Evolutionary conservation across 2,888 invertebrate genomes (phyloP), one percentile per base, ranked within the genome.

Genomic region (Spisula subtruncata): DNA sequence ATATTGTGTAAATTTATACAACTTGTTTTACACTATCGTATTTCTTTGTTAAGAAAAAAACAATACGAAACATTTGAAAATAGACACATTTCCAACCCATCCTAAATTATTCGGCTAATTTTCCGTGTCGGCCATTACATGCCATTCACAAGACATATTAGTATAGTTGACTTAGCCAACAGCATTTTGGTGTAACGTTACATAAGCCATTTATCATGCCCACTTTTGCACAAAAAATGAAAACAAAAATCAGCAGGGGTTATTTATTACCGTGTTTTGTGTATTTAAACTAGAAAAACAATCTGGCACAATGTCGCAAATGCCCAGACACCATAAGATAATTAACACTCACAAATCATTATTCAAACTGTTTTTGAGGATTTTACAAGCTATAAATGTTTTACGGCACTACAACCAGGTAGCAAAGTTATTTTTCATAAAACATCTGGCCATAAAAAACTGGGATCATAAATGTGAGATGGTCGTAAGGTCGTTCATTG

Each of bases 141-240:
- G 75, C 35, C 75, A 75, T 32, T 66, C 16, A 32, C 25, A 75
- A 35, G 75, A 75, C 16, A 75, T 32, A 75, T 75, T 75, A 18
- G 35, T 35, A 35, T 25, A 18, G 32, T 75, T 75, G 32, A 18
- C 75, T 75, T 75, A 75, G 88, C 90, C 90, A 82, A 54, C 51
- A 90, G 90, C 90, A 66, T 56, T 84, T 86, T 79, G 90, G 90
- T 86, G 90, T 90, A 89, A 90, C 89, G 46, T 90, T 90, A 89
- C 90, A 84, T 85, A 87, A 88, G 82, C 75, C 66, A 90, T 90
- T 86, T 54, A 88, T 90, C 90, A 90, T 81, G 35, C 35, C 80
- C 75, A 51, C 10, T 20, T 71, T 80, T 79, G 80, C 51, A 75
- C 20, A 85, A 20, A 32, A 51, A 85, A 85, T 48, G 25, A 54